phyloP scores from a whole-genome alignment of 1,140 invertebrate species.

The Papilio helenus region DNA sequence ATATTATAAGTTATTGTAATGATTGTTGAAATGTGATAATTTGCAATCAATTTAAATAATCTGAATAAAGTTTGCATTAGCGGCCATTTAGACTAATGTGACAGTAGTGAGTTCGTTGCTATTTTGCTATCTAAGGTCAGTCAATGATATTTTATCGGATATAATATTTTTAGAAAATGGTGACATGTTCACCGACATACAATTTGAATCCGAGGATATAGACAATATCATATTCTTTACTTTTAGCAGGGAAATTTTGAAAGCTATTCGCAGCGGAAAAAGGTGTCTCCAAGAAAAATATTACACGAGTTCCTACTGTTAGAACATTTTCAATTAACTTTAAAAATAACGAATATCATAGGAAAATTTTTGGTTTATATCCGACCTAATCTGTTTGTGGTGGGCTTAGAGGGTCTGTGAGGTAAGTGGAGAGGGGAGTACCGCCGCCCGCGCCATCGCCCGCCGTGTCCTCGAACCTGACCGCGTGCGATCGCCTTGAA shows the following conservation, averaged over 20 bases:
- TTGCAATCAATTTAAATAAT: not conserved
- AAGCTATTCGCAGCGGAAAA: too few species aligned
- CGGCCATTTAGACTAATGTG: not conserved
- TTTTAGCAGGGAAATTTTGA: too few species aligned
- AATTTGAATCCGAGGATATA: not conserved
- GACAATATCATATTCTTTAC: not conserved
- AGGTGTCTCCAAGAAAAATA: too few species aligned
- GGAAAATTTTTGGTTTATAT: not conserved
- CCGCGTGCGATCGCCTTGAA: conserved; percentile 80
- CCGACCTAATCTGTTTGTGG: not conserved
- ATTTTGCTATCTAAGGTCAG: conserved; percentile 11
- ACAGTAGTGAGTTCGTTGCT: conserved; percentile 7
- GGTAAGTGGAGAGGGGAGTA: conserved; percentile 59
- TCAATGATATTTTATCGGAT: not conserved
- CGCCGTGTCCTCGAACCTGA: conserved; percentile 79
- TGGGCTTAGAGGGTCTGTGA: conserved; percentile 51
- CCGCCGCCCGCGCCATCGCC: conserved; percentile 48
- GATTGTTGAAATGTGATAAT: not conserved
- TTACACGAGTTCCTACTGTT: not conserved
- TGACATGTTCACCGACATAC: not conserved
- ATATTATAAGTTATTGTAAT: not conserved
- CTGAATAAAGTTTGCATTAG: conserved; percentile 11
- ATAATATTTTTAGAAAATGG: not conserved
- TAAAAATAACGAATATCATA: not conserved
- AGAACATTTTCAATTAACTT: not conserved